phyloP scores from a whole-genome alignment of 2,797 vertebrate species.

The Hemitrygon akajei region DNA sequence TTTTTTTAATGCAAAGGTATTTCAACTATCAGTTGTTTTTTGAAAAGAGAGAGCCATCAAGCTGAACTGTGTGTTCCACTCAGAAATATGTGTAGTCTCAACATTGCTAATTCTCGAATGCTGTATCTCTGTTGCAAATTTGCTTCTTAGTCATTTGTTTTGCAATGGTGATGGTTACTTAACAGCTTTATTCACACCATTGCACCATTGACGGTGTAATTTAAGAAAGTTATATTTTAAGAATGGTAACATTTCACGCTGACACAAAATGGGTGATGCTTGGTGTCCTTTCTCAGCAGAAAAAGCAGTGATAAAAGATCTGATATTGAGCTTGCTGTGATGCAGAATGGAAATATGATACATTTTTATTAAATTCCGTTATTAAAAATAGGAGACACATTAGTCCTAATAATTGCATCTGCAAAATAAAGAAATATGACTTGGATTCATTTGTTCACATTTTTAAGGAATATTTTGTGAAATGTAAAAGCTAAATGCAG shows the following conservation, averaged over 20 bases:
- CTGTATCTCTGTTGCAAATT: background rate
- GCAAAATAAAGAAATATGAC: background rate
- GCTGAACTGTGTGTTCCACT: too few species aligned
- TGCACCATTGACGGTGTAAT: background rate
- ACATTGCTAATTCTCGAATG: background rate
- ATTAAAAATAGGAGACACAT: background rate
- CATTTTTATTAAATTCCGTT: conserved; percentile 4
- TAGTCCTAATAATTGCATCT: background rate
- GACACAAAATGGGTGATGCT: background rate
- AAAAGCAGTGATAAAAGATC: background rate
- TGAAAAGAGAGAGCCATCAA: background rate
- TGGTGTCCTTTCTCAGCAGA: background rate
- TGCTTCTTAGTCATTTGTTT: conserved; percentile 1
- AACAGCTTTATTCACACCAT: background rate
- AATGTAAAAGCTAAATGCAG: too few species aligned
- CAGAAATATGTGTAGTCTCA: background rate
- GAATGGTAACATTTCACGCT: background rate
- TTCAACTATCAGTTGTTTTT: background rate
- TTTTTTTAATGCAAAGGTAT: background rate
- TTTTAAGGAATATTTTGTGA: background rate
- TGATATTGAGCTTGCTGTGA: background rate
- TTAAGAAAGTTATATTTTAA: background rate
- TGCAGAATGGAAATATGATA: conserved; percentile 19
- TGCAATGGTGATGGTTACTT: background rate
- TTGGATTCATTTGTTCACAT: background rate